Evolutionary conservation across 2,113 vertebrate genomes (phyloP).

Genomic region (Chionis minor): DNA sequence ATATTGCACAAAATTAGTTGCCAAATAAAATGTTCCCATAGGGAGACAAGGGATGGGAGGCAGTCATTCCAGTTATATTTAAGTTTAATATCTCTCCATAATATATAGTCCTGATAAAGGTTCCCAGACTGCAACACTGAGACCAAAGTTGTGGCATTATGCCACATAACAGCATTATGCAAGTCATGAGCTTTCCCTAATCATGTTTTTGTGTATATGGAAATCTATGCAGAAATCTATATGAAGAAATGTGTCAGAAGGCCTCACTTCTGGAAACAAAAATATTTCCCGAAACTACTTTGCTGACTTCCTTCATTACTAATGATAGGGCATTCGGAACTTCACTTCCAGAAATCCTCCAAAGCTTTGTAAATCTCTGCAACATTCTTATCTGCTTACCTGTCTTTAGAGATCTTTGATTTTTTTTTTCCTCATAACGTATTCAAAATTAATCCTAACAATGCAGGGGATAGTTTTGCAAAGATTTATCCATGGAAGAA

Average conservation of each 20-base stretch:
- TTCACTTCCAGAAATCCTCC: not conserved
- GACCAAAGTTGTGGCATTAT: not conserved
- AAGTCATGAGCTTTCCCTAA: not conserved
- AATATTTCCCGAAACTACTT: rapidly evolving
- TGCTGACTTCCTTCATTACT: not conserved
- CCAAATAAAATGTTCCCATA: not conserved
- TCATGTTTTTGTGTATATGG: not conserved
- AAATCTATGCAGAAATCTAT: not conserved
- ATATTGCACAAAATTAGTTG: not conserved
- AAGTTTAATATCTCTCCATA: not conserved
- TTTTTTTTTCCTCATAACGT: rapidly evolving
- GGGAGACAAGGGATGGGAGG: not conserved
- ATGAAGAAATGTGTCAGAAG: constrained; percentile 5
- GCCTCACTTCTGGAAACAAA: not conserved
- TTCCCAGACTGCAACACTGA: not conserved
- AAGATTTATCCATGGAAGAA: not conserved
- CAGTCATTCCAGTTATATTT: not conserved
- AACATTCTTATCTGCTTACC: not conserved
- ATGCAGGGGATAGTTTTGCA: not conserved
- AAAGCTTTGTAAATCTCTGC: not conserved
- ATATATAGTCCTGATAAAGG: not conserved
- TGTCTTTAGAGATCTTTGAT: not conserved
- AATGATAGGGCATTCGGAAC: not conserved
- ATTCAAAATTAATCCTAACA: not conserved
- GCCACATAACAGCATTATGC: not conserved